A percentile compares a stretch with the other conserved stretches of the same genome.
These are phyloP conservation scores for Acleris emargana DNA, from an alignment of 2,888 invertebrate genomes.

Conservation along the genomic window DNA sequence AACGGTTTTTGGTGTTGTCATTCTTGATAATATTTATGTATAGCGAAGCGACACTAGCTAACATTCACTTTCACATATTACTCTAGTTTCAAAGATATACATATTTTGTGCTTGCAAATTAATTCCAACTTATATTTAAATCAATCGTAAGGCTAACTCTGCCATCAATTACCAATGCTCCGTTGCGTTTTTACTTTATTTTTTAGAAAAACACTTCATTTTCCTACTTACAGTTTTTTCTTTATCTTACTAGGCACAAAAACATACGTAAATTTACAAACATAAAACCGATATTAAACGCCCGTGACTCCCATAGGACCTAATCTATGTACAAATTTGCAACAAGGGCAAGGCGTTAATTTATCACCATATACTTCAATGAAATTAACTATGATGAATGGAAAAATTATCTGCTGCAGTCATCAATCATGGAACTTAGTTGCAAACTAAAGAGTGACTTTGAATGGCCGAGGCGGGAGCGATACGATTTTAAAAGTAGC, in stretches of 20 bases:
- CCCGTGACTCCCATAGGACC: slow-evolving; percentile 19
- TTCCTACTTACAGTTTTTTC: slow-evolving; percentile 25
- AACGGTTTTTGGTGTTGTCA: no score
- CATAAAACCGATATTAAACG: slow-evolving; percentile 47
- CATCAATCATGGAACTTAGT: slow-evolving; percentile 77
- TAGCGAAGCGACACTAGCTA: no score
- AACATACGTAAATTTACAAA: slow-evolving; percentile 38
- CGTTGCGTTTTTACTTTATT: no score
- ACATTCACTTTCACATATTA: no score
- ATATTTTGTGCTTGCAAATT: no score
- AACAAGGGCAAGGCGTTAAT: slow-evolving; percentile 48
- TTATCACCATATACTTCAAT: slow-evolving; percentile 74
- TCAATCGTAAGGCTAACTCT: no score
- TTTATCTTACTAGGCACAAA: slow-evolving; percentile 19
- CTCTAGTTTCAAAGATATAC: no score
- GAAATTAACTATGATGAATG: slow-evolving; percentile 82
- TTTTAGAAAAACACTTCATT: slow-evolving; percentile 15
- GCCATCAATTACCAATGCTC: no score
- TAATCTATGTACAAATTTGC: slow-evolving; percentile 30
- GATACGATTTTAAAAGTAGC: slow-evolving; percentile 45
- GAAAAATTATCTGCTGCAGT: slow-evolving; percentile 66
- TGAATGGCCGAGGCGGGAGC: slow-evolving; percentile 47
- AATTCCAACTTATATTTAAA: no score
- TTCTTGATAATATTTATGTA: no score
- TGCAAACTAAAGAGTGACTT: slow-evolving; percentile 52